These are phyloP conservation scores for Hydrotaea diabolus DNA, from an alignment of 2,888 invertebrate species.

Conservation along the genomic window DNA sequence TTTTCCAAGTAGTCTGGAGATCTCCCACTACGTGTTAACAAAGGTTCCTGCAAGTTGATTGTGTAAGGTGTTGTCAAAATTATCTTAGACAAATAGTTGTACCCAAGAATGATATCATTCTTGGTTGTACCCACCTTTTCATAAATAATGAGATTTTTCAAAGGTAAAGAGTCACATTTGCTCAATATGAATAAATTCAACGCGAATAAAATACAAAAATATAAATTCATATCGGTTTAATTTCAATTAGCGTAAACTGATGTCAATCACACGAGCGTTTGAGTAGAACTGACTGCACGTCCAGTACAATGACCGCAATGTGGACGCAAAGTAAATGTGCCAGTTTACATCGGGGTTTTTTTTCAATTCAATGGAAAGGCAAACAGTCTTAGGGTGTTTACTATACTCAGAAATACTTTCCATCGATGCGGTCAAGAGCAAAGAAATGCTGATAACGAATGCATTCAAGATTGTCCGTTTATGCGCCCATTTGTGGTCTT, in stretches of 20 bases:
- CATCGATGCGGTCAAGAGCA: too few species aligned
- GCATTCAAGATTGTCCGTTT: too few species aligned
- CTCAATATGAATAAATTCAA: slow-evolving; percentile 36
- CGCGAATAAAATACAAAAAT: slow-evolving; percentile 40
- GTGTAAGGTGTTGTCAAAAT: too few species aligned
- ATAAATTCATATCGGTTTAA: slow-evolving; percentile 44
- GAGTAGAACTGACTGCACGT: slow-evolving; percentile 45
- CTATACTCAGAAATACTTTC: too few species aligned
- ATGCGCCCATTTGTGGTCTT: too few species aligned
- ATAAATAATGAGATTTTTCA: neutral
- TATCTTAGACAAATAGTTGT: neutral
- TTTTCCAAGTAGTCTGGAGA: slow-evolving; percentile 35
- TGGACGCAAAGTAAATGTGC: neutral
- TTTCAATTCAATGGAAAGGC: too few species aligned
- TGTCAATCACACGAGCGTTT: slow-evolving; percentile 28
- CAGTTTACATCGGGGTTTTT: too few species aligned
- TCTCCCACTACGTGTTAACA: slow-evolving; percentile 37
- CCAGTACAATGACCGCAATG: neutral
- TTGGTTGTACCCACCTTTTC: neutral
- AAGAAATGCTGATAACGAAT: too few species aligned
- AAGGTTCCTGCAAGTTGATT: slow-evolving; percentile 19
- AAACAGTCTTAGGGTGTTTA: neutral
- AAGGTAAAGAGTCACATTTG: slow-evolving; percentile 44
- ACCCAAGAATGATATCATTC: too few species aligned
- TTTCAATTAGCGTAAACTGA: slow-evolving; percentile 9